Percentiles rank a stretch among this genome's conserved stretches.
phyloP scores from a whole-genome alignment of 2,113 vertebrate species.

The Chaetodon trifascialis region DNA sequence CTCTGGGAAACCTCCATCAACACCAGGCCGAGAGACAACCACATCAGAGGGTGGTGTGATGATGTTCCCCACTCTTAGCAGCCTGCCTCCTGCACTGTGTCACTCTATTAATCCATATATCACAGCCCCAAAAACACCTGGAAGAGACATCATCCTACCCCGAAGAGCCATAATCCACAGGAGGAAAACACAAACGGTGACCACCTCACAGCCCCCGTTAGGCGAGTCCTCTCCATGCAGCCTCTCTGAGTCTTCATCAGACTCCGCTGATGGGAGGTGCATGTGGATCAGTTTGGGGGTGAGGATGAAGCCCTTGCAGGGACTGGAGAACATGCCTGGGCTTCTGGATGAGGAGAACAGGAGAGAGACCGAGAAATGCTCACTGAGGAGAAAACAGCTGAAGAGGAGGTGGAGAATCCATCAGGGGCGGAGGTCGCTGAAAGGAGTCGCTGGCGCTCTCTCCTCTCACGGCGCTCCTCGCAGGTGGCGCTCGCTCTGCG shows the following conservation, averaged over 20 bases:
- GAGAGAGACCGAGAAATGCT: slow-evolving; percentile 34
- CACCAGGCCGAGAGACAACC: slow-evolving; percentile 85
- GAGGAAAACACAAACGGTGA: slow-evolving; percentile 38
- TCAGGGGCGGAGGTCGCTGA: slow-evolving; percentile 77
- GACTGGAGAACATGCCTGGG: slow-evolving; percentile 91
- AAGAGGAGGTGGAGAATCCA: slow-evolving; percentile 80
- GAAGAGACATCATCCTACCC: slow-evolving; percentile 91
- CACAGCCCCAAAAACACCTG: slow-evolving; percentile 94
- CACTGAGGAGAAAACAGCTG: slow-evolving; percentile 82
- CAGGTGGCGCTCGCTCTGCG: slow-evolving; percentile 84
- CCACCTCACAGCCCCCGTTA: not conserved
- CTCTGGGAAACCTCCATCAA: slow-evolving; percentile 86
- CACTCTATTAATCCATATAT: slow-evolving; percentile 85
- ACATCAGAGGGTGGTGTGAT: slow-evolving; percentile 83
- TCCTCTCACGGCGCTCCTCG: slow-evolving; percentile 78
- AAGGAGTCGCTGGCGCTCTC: slow-evolving; percentile 70
- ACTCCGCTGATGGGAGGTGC: slow-evolving; percentile 5
- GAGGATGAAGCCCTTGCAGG: slow-evolving; percentile 76
- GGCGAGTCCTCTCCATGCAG: slow-evolving; percentile 48
- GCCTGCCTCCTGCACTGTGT: slow-evolving; percentile 86
- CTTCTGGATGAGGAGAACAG: slow-evolving; percentile 67
- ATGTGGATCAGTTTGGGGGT: slow-evolving; percentile 9
- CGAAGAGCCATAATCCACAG: slow-evolving; percentile 50
- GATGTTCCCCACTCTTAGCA: slow-evolving; percentile 85
- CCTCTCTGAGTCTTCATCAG: slow-evolving; percentile 55